Base-by-base conservation (phyloP, 2,113 vertebrate genomes). In the Apteryx mantelli region DNA sequence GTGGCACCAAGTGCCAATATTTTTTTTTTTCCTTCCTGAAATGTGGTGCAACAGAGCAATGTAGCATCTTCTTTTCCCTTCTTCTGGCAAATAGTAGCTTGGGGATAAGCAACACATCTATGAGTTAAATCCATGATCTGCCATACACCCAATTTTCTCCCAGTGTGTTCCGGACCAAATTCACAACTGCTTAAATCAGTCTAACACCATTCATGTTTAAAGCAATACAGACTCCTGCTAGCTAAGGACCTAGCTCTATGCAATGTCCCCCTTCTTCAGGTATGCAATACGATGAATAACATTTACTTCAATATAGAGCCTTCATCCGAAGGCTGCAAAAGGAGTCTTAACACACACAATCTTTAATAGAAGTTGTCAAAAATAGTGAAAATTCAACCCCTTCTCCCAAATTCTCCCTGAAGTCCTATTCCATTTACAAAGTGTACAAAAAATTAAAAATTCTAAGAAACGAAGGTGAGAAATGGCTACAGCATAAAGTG, bases 381-480 rank as follows among this genome's bases (percentile, higher is more conserved):
- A 91, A 55, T 7, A 64, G 34, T 9, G 61, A 88, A 55, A 82
- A 68, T 8, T 52, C 68, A 55, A 5, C 80, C 56, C 34, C 28
- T 68, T 42, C 40, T 4, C 2, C 12, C 42, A 32, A 9, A 13
- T n/a, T 61, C 60, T 14, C 21, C 50, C 3, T 0, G 0, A 38
- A 61, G 52, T 81, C 34, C 11, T 55, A 3, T 66, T 66, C 60
- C 2, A 24, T 74, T 81, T 86, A 20, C 44, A n/a, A 78, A 79
- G 24, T 21, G 9, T 26, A 38, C 75, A 65, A 82, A 68, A 89
- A 89, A 80, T 63, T 44, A 12, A 36, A 66, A 19, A 66, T 88
- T 64, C 93, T 80, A 86, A 93, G 86, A 95, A 92, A 86, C 64
- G 46, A 66, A 93, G 91, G 50, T 76, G 36, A 90, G 88, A 93